A percentile compares a stretch with the other conserved stretches of the same genome.
Evolutionary conservation across 1,140 invertebrate genomes (phyloP).

Genomic region (Sitobion miscanthi): DNA sequence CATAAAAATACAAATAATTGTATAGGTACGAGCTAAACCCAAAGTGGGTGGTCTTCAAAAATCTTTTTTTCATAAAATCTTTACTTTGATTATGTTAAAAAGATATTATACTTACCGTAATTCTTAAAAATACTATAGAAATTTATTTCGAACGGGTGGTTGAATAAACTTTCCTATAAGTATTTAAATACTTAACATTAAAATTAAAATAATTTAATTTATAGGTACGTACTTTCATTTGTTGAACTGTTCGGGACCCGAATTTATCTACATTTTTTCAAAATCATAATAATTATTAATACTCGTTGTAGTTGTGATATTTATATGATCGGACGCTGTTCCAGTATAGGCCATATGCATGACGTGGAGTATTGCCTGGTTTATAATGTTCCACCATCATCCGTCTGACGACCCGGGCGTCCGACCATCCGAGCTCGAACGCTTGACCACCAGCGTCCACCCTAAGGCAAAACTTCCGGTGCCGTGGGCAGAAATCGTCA

Average conservation of each 20-base stretch:
- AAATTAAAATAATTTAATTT: too few relatives aligned
- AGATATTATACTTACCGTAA: neutral
- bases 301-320: neutral
- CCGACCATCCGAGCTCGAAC: neutral
- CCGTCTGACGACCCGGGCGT: constrained; percentile 10
- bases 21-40: too few relatives aligned
- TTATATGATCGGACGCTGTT: neutral
- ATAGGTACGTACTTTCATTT: too few relatives aligned
- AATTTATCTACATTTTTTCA: too few relatives aligned
- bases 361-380: neutral
- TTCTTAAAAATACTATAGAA: too few relatives aligned
- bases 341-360: neutral
- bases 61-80: neutral
- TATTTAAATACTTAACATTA: too few relatives aligned
- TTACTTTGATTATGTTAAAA: neutral
- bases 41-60: too few relatives aligned
- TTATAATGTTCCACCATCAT: neutral
- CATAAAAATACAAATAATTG: too few relatives aligned
- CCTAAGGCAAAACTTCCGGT: neutral
- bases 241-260: too few relatives aligned
- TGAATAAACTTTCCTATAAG: neutral
- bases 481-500: neutral
- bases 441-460: neutral
- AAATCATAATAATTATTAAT: too few relatives aligned
- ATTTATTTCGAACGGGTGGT: neutral